Conservation (phyloP, 2,113 vertebrate genomes). For the Gymnobelideus leadbeateri region DNA sequence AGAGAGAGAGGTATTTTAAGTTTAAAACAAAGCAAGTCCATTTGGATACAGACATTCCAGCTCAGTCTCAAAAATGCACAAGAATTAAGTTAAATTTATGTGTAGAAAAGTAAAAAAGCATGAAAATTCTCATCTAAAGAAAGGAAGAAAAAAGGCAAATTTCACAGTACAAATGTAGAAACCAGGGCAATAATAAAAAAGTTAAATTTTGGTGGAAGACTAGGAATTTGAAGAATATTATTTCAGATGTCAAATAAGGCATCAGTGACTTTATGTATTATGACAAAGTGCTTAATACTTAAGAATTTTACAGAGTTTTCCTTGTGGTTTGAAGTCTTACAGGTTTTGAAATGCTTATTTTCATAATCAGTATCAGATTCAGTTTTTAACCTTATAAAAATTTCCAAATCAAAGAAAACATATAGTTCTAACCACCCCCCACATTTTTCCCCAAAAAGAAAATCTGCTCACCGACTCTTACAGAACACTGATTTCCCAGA, state of each 20-base stretch:
- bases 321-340: neutral
- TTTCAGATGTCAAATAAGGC: conserved; percentile 14
- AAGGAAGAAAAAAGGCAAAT: conserved; percentile 7
- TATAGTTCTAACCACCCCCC: neutral
- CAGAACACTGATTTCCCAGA: conserved; percentile 49
- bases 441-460: conserved; percentile 35
- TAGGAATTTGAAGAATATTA: neutral
- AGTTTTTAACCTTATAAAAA: neutral
- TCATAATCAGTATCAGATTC: neutral
- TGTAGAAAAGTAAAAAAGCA: conserved; percentile 3
- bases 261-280: conserved; percentile 31
- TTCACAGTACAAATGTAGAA: conserved; percentile 29
- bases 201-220: neutral
- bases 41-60: neutral
- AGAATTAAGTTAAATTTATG: neutral
- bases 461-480: conserved; percentile 70
- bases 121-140: conserved; percentile 19
- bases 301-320: neutral
- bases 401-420: neutral
- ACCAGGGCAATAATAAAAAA: neutral
- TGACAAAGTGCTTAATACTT: neutral
- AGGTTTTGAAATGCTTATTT: neutral
- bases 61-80: conserved; percentile 20
- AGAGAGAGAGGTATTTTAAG: neutral
- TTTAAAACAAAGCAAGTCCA: conserved; percentile 13